A percentile compares a stretch with the other conserved stretches of the same genome.
Evolutionary conservation across 2,888 invertebrate genomes (phyloP).

Genomic region (Toxonevra muliebris): DNA sequence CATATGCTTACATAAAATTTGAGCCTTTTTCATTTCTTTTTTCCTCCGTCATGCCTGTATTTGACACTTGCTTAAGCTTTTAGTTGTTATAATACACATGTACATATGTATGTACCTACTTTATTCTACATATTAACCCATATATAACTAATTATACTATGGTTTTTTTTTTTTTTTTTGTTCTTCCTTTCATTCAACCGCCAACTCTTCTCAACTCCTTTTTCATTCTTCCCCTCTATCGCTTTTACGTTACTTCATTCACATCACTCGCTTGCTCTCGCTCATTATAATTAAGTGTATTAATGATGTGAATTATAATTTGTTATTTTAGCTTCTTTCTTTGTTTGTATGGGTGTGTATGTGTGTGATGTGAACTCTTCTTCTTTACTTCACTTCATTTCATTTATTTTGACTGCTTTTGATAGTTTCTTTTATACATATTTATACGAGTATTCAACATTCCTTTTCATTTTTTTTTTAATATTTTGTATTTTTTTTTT

Average conservation of each 20-base stretch:
- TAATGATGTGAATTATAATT: conserved; percentile 33
- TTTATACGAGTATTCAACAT: too few relatives aligned
- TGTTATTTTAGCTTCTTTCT: conserved; percentile 27
- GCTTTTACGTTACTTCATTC: too few relatives aligned
- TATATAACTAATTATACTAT: not conserved
- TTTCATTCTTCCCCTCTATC: too few relatives aligned
- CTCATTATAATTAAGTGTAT: conserved; percentile 4
- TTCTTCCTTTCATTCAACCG: conserved; percentile 4
- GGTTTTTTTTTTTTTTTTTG: not conserved
- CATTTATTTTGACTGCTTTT: conserved; percentile 3
- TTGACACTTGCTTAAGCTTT: not conserved
- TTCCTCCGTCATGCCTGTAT: not conserved
- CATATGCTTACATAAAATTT: not conserved
- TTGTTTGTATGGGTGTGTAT: not conserved
- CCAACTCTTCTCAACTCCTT: not conserved
- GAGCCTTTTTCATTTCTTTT: too few relatives aligned
- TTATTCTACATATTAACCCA: not conserved
- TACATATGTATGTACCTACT: not conserved
- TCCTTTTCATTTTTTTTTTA: not conserved
- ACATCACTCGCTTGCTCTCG: too few relatives aligned
- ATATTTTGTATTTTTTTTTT: not conserved
- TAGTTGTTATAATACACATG: not conserved
- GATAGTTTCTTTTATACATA: not conserved
- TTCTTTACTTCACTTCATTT: not conserved
- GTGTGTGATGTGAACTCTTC: not conserved